These are phyloP conservation scores for Micrastur ruficollis DNA, from an alignment of 2,797 vertebrate species.

Conservation along the genomic window DNA sequence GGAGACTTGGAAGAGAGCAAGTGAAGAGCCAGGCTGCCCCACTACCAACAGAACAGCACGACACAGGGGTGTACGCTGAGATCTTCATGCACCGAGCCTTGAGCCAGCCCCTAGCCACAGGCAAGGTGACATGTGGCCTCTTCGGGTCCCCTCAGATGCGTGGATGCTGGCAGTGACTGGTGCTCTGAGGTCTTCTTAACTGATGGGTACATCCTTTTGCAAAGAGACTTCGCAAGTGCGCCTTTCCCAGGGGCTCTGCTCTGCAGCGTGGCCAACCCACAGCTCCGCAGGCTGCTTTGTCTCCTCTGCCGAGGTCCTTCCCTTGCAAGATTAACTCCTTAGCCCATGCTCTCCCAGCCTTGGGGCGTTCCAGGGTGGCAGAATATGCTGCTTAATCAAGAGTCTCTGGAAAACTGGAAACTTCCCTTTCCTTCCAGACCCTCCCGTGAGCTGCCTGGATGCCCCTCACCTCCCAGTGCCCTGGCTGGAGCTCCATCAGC, in stretches of 20 bases:
- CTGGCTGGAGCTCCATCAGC: neutral
- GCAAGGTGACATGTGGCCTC: neutral
- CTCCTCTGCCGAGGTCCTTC: neutral
- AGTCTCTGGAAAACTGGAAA: neutral
- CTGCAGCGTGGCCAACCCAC: neutral
- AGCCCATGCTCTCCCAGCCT: neutral
- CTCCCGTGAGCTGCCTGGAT: neutral
- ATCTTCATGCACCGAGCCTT: neutral
- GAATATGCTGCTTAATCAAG: neutral
- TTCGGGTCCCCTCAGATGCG: neutral
- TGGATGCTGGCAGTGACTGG: neutral
- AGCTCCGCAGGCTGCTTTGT: neutral
- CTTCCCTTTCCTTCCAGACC: neutral
- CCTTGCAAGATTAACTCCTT: neutral
- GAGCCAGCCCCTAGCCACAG: neutral
- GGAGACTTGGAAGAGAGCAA: neutral
- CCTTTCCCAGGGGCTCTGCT: neutral
- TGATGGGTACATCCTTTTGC: neutral
- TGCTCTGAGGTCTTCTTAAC: neutral
- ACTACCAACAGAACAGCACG: accelerated
- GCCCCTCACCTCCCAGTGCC: neutral
- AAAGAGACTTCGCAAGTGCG: neutral
- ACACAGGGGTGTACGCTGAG: neutral
- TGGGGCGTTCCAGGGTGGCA: neutral
- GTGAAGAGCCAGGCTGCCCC: neutral